Evolutionary conservation across 2,888 invertebrate genomes (phyloP), one percentile per base, ranked within the genome.

Genomic region (Drosophila neonasuta): DNA sequence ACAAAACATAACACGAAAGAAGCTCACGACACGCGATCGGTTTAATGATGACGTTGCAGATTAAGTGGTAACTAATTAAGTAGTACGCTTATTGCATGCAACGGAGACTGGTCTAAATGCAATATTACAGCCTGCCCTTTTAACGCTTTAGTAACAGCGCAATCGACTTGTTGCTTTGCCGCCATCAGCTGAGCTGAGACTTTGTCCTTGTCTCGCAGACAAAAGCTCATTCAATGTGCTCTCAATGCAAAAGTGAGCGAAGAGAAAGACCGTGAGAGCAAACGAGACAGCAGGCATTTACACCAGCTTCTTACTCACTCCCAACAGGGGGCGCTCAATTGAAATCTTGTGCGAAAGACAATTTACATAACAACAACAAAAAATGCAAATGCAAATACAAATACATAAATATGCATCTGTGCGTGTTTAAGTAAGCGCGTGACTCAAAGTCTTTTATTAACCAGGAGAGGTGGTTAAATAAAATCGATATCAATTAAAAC

Each of bases 31-130:
- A 77, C 67, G 77, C 76, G 77, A 76, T 71, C 61, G 45, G 32
- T 61, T 61, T 59, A 20, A 41, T 75, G 72, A 73, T 73, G 64
- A 59, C 50, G 74, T 61, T 68, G 73, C 61, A 58, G 69, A 83
- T 82, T 79, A 68, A 72, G 67, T 72, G 68, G 61, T 56, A 68
- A 64, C 74, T 80, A 81, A 77, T 79, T 84, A 81, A 68, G 77
- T 76, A 68, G 78, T 75, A 24, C 6, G 57, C 56, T 56, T 56
- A 32, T 58, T 71, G 61, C 67, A 74, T 61, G 70, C 74, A 55
- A 61, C 62, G 32, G 36, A 42, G 57, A 41, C 62, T 68, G 64
- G 58, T 60, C 60, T 73, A 70, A 68, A 46, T 48, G 41, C 57
- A 41, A 55, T 32, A 24, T 50, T 50, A 42, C 69, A 65, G 58